Base-by-base conservation (phyloP, 2,113 vertebrate genomes). In the Meriones unguiculatus region DNA sequence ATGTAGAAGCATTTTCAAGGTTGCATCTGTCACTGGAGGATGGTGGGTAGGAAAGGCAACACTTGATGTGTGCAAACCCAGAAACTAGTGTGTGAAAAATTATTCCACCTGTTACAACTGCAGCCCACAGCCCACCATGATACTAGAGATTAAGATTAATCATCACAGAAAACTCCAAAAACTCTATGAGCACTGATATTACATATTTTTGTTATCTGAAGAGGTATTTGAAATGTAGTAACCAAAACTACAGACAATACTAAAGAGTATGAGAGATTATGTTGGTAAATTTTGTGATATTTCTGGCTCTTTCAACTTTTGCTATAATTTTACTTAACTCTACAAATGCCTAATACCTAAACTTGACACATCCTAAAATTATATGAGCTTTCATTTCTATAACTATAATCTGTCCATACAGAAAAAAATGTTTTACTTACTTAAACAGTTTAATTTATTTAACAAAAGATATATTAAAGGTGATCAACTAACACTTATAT, bases 281-380 rank as follows among this genome's bases (percentile, higher is more conserved):
- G 87, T 65, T 95, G 92, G 50, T 93, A n/a, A 2, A 67, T 96
- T 88, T 91, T 82, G 15, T 82, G 65, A 89, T 77, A 30, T 64
- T 93, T 90, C 78, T 46, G 17, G 10, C 5, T 87, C 41, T 59
- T 52, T 52, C 54, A 90, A 91, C 15, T 73, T 96, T n/a, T 72
- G 2, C 32, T 92, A 15, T 91, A 50, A 91, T 18, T 90, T 91
- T 35, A 65, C 13, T 9, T 35, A 38, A 85, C 52, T 88, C 65
- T 96, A 75, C 93, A 88, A 84, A 41, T 90, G 69, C 88, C 57
- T 93, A 82, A 62, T 91, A 91, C 4, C 52, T 62, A 81, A 82
- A 50, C 87, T 93, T 87, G 77, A 94, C 0, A 76, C 15, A 64
- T 80, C 13, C 2, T 15, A 0, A 93, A 59, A 80, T 92, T 80